Base-by-base conservation (phyloP, 2,113 vertebrate species). In the Nipponia nippon region DNA sequence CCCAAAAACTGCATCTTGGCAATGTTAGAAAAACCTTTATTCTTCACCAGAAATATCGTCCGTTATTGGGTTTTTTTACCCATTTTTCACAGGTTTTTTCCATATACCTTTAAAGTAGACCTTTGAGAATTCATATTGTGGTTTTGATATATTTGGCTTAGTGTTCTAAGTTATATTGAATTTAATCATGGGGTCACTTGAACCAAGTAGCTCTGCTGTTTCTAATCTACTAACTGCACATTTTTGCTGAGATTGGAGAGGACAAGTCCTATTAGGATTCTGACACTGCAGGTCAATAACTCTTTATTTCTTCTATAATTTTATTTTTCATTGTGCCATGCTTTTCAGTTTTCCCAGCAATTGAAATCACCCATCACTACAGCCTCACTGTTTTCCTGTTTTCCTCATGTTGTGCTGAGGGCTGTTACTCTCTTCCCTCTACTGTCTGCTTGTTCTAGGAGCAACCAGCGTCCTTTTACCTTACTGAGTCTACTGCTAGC, bases 201-300 rank as follows among this genome's bases (percentile, higher is more conserved):
- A 96, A 97, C 86, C 95, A 98, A 97, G 93, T 89, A 93, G 76
- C 86, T 98, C 94, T 98, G 87, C 97, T 97, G 80, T 98, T 97
- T 98, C 98, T 98, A 98, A 98, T 98, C 97, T 98, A 97, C 96
- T 97, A 97, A 95, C 93, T 67, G 96, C 78, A 97, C 96, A 96
- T 98, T 98, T 98, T 97, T 97, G 97, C 79, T 94, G 95, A 98
- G 93, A 98, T 97, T 98, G 97, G 88, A 97, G 93, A 95, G 94
- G 91, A 97, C 95, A 94, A 92, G 94, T 97, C 90, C 94, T 97
- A 97, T 98, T 97, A 98, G 96, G 90, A 96, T 95, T 97, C 94
- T 98, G 98, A 97, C 98, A 98, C 95, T 59, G 6, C 89, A 98
- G 97, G 97, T 98, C 98, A 98, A 97, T 97, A 98, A 97, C 95